These are phyloP conservation scores for Cydia splendana DNA, from an alignment of 1,140 invertebrate species.

Conservation along the genomic window DNA sequence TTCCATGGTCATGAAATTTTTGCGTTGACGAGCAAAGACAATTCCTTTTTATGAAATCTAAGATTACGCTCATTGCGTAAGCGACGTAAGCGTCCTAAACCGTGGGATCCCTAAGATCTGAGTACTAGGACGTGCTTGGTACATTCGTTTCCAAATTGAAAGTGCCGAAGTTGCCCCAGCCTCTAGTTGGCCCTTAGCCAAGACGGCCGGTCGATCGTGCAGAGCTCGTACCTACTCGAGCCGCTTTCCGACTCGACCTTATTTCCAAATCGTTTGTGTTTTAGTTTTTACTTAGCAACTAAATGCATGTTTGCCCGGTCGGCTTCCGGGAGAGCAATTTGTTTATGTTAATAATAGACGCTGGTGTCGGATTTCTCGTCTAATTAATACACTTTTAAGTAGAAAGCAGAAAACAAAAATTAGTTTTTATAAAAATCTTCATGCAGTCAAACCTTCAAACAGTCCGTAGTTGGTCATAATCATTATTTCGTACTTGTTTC, in stretches of 20 bases:
- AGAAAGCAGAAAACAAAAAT: too few relatives aligned
- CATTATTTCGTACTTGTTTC: too few relatives aligned
- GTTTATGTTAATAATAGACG: background rate
- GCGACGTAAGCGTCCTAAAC: conserved; percentile 42
- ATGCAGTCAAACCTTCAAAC: too few relatives aligned
- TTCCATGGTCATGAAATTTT: background rate
- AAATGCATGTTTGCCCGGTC: background rate
- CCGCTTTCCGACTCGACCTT: conserved; percentile 44
- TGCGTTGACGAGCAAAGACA: background rate
- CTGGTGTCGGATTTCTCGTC: background rate
- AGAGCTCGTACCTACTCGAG: conserved; percentile 15
- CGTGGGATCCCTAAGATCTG: background rate
- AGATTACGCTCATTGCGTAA: conserved; percentile 35
- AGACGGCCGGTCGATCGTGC: conserved; percentile 57
- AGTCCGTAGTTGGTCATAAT: too few relatives aligned
- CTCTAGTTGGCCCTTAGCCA: conserved; percentile 60
- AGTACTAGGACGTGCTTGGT: conserved; percentile 44
- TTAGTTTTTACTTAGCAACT: conserved; percentile 35
- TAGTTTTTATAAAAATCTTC: too few relatives aligned
- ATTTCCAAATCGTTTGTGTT: conserved; percentile 43
- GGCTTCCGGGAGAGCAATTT: background rate
- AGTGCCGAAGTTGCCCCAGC: conserved; percentile 49
- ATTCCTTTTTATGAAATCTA: background rate
- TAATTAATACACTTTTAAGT: background rate
- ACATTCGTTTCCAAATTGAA: conserved; percentile 57